Evolutionary conservation across 2,797 vertebrate species (phyloP), one percentile per base, ranked within the genome.

Genomic region (Sternotherus odoratus): DNA sequence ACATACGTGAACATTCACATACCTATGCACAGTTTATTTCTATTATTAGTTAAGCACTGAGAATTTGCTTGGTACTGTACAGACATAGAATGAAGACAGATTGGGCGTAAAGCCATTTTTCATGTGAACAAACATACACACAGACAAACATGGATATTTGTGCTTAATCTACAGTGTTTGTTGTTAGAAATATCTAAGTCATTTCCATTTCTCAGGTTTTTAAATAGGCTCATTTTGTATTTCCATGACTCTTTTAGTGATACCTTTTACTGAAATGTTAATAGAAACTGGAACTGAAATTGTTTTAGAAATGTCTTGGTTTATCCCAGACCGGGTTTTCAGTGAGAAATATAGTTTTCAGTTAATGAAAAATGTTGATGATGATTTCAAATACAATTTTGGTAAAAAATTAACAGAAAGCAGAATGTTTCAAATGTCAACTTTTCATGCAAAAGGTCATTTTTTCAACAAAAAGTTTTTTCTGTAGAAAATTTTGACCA

Each of bases 191-290:
- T 95, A 90, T 94, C 77, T 91, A 63, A 97, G 94, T 91, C 94
- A 93, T 92, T 97, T 97, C 95, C 91, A 91, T 93, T 95, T 66
- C 72, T 95, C 49, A 48, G 91, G 92, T 93, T 91, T 96, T 94
- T 90, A 82, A 81, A 66, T 2, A 7, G 89, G 92, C 94, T 91
- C 87, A 79, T 90, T 63, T 63, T 63, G 16, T n/a, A 63, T 63
- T 63, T 63, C 16, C 4, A 16, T 63, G 92, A 96, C 92, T 93
- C 94, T 94, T 95, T 95, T 95, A 95, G 94, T 92, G 92, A 84
- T 24, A 69, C 15, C 80, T 83, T 50, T 86, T 94, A 79, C 93
- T 95, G 81, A 91, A 84, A 77, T 48, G 79, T 94, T 95, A 88
- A 66, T 66, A 90, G 93, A 95, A 88, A 95, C 91, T 91, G 84